Conservation (phyloP, 1,140 invertebrate genomes). For the Cyclina sinensis region DNA sequence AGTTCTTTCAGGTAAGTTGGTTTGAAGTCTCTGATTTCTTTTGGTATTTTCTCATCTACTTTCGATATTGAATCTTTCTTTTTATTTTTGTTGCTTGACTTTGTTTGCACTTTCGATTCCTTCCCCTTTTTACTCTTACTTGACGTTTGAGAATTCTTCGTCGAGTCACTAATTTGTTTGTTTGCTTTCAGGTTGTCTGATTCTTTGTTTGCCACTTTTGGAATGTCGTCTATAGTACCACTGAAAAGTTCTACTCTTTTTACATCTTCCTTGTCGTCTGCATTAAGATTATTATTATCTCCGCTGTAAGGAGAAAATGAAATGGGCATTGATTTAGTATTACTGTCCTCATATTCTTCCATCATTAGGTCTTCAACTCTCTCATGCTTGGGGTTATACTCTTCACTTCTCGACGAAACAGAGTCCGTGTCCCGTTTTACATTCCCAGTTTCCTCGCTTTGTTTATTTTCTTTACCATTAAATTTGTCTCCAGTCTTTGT, state of each 20-base stretch:
- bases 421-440: not conserved
- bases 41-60: slow-evolving; percentile 66
- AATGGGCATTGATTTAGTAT: slow-evolving; percentile 24
- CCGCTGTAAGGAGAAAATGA: not conserved
- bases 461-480: not conserved
- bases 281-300: slow-evolving; percentile 1
- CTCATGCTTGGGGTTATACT: not conserved
- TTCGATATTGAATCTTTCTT: not conserved
- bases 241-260: slow-evolving; percentile 42
- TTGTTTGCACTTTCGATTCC: not conserved
- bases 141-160: not conserved
- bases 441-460: not conserved
- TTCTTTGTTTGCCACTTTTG: not conserved
- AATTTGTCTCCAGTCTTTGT: not conserved
- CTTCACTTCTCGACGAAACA: not conserved
- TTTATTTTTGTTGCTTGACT: slow-evolving; percentile 7
- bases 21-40: slow-evolving; percentile 80
- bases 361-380: slow-evolving; percentile 49
- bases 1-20: slow-evolving; percentile 76
- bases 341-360: slow-evolving; percentile 40
- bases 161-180: not conserved
- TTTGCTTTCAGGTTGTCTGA: not conserved
- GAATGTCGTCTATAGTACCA: not conserved
- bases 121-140: slow-evolving; percentile 25
- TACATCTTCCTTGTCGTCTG: slow-evolving; percentile 15